Conservation (phyloP, 2,113 vertebrate species). For the Albula goreensis region DNA sequence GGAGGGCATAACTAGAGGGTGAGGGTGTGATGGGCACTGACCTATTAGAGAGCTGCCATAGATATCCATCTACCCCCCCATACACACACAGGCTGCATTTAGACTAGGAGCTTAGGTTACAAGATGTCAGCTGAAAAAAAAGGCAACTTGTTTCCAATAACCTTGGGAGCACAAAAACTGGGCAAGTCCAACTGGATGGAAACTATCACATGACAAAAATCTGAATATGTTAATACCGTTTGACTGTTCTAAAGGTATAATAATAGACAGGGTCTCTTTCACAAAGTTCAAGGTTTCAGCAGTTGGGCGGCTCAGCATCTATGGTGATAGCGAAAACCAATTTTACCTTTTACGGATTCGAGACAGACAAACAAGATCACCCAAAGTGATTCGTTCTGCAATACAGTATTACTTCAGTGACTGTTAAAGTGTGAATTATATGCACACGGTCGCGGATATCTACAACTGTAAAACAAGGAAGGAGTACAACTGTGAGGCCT, state of each 20-base stretch:
- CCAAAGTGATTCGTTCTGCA: neutral
- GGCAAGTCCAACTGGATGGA: neutral
- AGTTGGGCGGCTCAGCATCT: neutral
- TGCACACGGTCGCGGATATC: too few species aligned
- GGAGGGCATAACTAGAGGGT: neutral
- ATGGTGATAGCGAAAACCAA: neutral
- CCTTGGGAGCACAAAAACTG: slow-evolving; percentile 8
- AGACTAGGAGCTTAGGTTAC: slow-evolving; percentile 13
- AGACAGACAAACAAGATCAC: neutral
- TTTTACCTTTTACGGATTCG: neutral
- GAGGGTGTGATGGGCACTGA: slow-evolving; percentile 1
- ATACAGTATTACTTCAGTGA: neutral
- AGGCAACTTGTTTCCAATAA: slow-evolving; percentile 7
- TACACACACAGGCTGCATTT: slow-evolving; percentile 1
- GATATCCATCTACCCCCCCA: neutral
- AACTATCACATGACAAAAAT: neutral
- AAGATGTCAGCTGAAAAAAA: slow-evolving; percentile 15
- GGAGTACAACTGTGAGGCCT: too few species aligned
- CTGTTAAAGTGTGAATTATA: too few species aligned
- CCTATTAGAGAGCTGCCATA: neutral
- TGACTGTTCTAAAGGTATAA: neutral
- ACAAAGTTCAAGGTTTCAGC: neutral
- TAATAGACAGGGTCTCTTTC: neutral
- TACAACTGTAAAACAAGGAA: too few species aligned
- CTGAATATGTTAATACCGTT: too few species aligned